phyloP scores from a whole-genome alignment of 2,888 invertebrate genomes.

The Callinectes sapidus region DNA sequence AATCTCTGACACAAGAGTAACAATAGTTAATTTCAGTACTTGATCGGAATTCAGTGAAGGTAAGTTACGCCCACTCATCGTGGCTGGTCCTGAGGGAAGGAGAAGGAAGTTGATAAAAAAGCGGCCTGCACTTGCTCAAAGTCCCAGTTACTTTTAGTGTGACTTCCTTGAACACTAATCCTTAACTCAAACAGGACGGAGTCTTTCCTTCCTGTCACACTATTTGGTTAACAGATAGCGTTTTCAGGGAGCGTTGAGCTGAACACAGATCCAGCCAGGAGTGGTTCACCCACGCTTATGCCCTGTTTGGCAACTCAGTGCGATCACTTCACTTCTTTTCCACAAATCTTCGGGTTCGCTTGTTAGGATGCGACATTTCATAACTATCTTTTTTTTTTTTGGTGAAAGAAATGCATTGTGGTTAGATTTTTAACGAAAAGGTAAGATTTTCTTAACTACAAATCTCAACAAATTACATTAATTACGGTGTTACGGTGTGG shows the following conservation, averaged over 20 bases:
- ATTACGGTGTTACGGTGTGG: no score
- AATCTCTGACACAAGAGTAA: not conserved
- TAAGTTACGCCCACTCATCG: not conserved
- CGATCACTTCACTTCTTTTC: not conserved
- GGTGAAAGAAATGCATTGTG: not conserved
- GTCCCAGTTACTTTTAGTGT: not conserved
- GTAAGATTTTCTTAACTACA: not conserved
- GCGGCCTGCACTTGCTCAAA: not conserved
- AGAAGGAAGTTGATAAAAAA: not conserved
- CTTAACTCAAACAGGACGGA: not conserved
- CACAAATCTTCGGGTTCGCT: not conserved
- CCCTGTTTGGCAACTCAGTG: constrained; percentile 43
- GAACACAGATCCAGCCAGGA: not conserved
- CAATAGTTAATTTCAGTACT: not conserved
- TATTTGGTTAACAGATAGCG: not conserved
- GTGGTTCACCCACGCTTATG: constrained; percentile 39
- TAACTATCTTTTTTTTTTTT: not conserved
- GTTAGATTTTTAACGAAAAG: not conserved
- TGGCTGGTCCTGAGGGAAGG: not conserved
- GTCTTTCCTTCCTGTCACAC: not conserved
- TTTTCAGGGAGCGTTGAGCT: constrained; percentile 7
- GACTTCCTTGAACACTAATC: not conserved
- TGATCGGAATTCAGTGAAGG: not conserved
- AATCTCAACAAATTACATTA: not conserved
- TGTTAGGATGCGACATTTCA: not conserved